Conservation (phyloP, 2,113 vertebrate species). For the Oxyura jamaicensis region DNA sequence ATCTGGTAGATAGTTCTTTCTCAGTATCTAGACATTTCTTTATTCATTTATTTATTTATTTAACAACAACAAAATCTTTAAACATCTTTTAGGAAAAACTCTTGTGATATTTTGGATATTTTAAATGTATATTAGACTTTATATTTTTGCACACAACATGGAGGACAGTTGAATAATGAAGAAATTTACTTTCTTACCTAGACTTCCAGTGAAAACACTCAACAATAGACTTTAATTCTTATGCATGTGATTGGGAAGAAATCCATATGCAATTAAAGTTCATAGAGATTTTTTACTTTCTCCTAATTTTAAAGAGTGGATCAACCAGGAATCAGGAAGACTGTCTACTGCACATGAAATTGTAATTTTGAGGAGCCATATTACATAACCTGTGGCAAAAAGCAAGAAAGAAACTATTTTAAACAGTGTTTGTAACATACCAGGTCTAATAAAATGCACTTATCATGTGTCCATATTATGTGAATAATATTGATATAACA, state of each 20-base stretch:
- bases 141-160: background rate
- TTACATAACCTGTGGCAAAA: background rate
- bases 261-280: background rate
- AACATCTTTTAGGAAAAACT: background rate
- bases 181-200: background rate
- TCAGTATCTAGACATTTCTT: background rate
- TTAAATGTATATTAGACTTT: background rate
- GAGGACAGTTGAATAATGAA: background rate
- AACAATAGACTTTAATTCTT: background rate
- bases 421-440: background rate
- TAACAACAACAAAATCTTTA: background rate
- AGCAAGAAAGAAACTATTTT: background rate
- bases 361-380: background rate
- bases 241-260: background rate
- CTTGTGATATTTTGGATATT: background rate
- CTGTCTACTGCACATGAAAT: background rate
- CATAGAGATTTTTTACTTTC: background rate
- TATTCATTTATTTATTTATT: background rate
- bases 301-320: background rate
- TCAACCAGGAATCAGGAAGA: background rate
- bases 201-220: background rate
- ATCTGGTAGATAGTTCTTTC: background rate
- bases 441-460: background rate
- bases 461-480: background rate
- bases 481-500: background rate